Base-by-base conservation (phyloP, 1,140 invertebrate genomes). In the Drosophila littoralis region DNA sequence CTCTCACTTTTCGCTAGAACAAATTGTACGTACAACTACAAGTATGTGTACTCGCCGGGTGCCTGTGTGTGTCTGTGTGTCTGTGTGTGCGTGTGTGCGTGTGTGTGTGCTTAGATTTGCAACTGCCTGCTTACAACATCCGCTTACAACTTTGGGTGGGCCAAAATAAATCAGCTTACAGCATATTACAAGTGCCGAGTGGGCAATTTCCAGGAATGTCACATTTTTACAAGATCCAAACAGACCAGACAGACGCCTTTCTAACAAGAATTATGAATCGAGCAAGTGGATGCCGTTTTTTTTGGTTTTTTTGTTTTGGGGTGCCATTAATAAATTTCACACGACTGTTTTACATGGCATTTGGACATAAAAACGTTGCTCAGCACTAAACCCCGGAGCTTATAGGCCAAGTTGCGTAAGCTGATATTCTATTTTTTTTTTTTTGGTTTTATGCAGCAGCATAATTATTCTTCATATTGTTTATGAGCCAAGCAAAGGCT, bases 401-500 rank as follows among this genome's bases (percentile, higher is more conserved):
- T 71, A 38, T 15, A 58, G 50, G 50, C 52, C 43, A 71, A 60
- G 48, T 88, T 88, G 84, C 84, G 77, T 84, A 84, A 88, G 84
- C 55, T 73, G 68, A 80, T 72, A 76, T 76, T 67, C 58, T 40
- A 3, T 7, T 33, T 10, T 50, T 45, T 51, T 50, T 61, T 55
- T 76, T 77, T 42, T 68, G 28, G 51, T 45, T 73, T 80, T 64
- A 81, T 85, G 82, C 82, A 81, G 82, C 75, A 63, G 70, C 84
- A 89, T 88, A 88, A 89, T 84, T 80, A 89, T 88, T 88, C 84
- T 89, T 84, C 89, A 89, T 89, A 83, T 83, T 68, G 80, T 83
- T 88, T 89, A 80, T 77, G 83, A 60, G 72, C 58, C 66, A 79
- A 66, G 72, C 0, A 28, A 28, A 28, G 22, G 22, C 22, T 22